Evolutionary conservation across 2,113 vertebrate genomes (phyloP).

Genomic region (Ceuthmochares aereus): DNA sequence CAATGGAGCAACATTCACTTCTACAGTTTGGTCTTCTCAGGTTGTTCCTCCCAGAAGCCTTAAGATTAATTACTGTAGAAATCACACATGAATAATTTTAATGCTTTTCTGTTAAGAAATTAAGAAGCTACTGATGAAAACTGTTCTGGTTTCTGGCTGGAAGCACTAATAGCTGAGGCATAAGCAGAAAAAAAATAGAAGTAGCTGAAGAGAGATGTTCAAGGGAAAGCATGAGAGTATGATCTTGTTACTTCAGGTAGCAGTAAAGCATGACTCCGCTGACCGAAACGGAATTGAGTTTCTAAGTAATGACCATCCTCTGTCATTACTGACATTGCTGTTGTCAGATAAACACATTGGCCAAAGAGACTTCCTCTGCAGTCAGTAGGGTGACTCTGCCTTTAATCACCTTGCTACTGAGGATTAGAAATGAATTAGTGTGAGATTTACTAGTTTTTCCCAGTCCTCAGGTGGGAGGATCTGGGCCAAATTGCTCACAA

Average conservation of each 20-base stretch:
- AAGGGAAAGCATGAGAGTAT: not conserved
- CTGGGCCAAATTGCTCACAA: not conserved
- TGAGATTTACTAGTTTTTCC: not conserved
- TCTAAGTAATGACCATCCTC: not conserved
- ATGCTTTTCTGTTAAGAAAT: not conserved
- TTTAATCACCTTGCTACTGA: not conserved
- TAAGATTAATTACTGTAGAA: not conserved
- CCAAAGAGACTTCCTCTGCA: not conserved
- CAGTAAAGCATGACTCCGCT: not conserved
- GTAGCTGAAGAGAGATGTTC: not conserved
- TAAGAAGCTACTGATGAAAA: not conserved
- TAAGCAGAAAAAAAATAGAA: not conserved
- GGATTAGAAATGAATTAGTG: not conserved
- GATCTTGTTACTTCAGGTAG: not conserved
- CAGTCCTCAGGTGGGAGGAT: not conserved
- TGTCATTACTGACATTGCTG: not conserved
- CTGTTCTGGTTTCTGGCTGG: not conserved
- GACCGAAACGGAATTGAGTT: not conserved
- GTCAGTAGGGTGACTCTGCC: not conserved
- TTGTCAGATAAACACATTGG: not conserved
- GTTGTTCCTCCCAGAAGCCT: not conserved
- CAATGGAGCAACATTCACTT: not conserved
- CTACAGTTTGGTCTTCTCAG: not conserved
- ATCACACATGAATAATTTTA: not conserved
- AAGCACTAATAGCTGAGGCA: not conserved